Evolutionary conservation across 2,113 vertebrate species (phyloP).

Genomic region (Psammodynastes pulverulentus): DNA sequence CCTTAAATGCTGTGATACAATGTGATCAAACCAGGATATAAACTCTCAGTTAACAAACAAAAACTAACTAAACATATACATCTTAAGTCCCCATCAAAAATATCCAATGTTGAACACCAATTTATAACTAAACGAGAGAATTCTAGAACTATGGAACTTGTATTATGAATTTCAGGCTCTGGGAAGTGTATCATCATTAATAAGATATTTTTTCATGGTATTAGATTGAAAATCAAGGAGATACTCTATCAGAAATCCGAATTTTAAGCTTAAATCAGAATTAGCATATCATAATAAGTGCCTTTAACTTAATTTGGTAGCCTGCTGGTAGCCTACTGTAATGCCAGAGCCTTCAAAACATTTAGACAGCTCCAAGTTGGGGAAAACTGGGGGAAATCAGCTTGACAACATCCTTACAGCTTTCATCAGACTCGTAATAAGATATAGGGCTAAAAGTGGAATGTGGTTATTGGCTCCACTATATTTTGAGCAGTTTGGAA

Average conservation of each 20-base stretch:
- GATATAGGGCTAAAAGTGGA: background rate
- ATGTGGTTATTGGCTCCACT: background rate
- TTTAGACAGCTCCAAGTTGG: background rate
- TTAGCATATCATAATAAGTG: background rate
- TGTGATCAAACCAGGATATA: background rate
- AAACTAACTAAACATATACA: background rate
- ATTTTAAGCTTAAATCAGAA: background rate
- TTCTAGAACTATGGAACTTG: background rate
- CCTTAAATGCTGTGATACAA: background rate
- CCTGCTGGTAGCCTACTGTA: background rate
- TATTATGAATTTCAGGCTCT: background rate
- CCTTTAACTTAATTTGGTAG: background rate
- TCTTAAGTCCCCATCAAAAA: background rate
- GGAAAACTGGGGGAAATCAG: background rate
- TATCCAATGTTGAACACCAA: background rate
- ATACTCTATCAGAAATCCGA: background rate
- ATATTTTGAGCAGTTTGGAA: constrained; percentile 1
- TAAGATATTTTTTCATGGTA: background rate
- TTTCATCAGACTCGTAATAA: background rate
- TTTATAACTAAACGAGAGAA: background rate
- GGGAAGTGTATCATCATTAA: background rate
- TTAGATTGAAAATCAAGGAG: background rate
- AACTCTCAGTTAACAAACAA: background rate
- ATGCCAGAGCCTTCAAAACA: background rate
- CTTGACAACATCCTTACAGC: background rate